Conservation (phyloP, 2,113 vertebrate species). For the Bolborhynchus lineola region DNA sequence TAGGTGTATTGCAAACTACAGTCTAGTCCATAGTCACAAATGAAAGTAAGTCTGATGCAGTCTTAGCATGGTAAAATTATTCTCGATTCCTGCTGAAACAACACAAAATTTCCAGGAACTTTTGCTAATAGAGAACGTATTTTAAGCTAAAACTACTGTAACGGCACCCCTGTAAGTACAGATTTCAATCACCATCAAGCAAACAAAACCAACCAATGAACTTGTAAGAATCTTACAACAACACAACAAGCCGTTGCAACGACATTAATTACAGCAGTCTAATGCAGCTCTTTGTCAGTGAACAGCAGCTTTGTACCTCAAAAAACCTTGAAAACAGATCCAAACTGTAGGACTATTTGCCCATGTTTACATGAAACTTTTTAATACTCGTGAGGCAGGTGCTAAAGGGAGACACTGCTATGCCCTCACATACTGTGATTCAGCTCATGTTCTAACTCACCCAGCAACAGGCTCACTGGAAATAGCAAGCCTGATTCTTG, state of each 20-base stretch:
- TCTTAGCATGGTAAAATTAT: not conserved
- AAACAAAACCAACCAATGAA: not conserved
- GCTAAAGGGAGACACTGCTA: not conserved
- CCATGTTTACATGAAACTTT: not conserved
- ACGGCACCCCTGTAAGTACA: not conserved
- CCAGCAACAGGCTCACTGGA: not conserved
- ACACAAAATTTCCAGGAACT: not conserved
- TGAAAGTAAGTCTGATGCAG: not conserved
- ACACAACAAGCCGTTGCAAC: not conserved
- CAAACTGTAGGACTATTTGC: not conserved
- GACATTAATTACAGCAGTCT: constrained; percentile 39
- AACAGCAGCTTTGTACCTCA: not conserved
- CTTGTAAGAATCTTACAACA: not conserved
- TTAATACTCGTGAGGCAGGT: not conserved
- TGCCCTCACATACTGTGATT: not conserved
- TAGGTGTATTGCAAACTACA: not conserved
- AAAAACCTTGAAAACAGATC: not conserved
- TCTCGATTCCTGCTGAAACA: not conserved
- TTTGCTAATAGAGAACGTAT: not conserved
- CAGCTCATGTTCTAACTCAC: not conserved
- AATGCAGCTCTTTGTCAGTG: not conserved
- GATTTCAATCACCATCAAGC: not conserved
- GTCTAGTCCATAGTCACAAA: not conserved
- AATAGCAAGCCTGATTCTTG: not conserved
- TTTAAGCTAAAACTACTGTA: not conserved